Base-by-base conservation (phyloP, 2,888 invertebrate genomes). In the Polydrusus cervinus region DNA sequence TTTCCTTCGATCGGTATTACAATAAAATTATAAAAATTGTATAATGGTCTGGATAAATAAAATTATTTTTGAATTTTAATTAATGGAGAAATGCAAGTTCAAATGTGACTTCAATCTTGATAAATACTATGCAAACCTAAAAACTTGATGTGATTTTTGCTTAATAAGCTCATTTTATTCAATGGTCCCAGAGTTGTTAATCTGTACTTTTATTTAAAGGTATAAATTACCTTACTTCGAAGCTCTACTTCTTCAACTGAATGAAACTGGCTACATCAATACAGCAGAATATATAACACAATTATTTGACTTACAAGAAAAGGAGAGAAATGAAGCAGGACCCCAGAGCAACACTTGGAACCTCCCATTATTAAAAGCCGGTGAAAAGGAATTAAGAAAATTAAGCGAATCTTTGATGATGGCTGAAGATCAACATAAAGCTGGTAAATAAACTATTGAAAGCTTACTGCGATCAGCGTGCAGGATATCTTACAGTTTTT, bases 291-390 rank as follows among this genome's bases (percentile, higher is more conserved):
- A 89, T 79, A 80, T 92, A 0, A 86, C 86, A 79, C 89, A 90
- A 78, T 85, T 92, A 0, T 87, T 92, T 18, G 88, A 90, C 20
- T 88, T 90, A 30, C 91, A 92, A 75, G 85, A 89, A 9, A 87
- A 89, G 76, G 84, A 89, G 0, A 83, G 89, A 3, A 84, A 85
- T 0, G 86, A 88, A 62, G 89, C 89, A 65, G 91, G 90, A 0
- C 88, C 89, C 2, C 89, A 89, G 0, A 89, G 90, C 13, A 86
- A 88, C 0, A 85, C 89, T 11, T 86, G 85, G 85, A 78, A 80
- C 9, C 83, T 85, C 69, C 87, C 86, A 0, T 78, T 79, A 69
- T 76, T 89, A 3, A 83, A 80, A 10, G 64, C 83, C 45, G 81
- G 83, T 25, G 80, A 80, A 16, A 80, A 84, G 8, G 80, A 86